Evolutionary conservation across 2,797 vertebrate species (phyloP).

Genomic region (Microcaecilia unicolor): DNA sequence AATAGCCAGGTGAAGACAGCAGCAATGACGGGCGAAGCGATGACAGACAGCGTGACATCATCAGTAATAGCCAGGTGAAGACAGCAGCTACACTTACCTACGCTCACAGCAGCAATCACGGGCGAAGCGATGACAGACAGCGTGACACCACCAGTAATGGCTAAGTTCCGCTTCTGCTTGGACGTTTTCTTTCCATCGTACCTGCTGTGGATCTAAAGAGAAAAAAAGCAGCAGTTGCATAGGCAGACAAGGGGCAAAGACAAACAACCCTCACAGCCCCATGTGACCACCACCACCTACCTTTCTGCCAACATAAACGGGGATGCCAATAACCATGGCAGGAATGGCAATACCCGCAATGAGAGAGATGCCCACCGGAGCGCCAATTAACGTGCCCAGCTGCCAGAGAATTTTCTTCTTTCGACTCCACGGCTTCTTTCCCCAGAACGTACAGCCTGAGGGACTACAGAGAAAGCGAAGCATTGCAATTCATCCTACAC

Average conservation of each 20-base stretch:
- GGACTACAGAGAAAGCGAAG: conserved; percentile 57
- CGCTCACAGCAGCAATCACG: conserved; percentile 95
- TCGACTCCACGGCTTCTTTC: conserved; percentile 96
- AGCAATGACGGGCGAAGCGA: too few relatives aligned
- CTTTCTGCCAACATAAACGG: conserved; percentile 92
- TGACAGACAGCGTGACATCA: too few relatives aligned
- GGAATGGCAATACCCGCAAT: conserved; percentile 95
- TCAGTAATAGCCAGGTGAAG: too few relatives aligned
- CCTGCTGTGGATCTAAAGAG: conserved; percentile 85
- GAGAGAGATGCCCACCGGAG: conserved; percentile 91
- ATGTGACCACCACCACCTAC: conserved; percentile 58
- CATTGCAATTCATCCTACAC: background rate
- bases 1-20: too few relatives aligned
- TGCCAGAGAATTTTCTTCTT: conserved; percentile 99
- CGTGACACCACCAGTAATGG: conserved; percentile 93
- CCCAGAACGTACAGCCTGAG: conserved; percentile 96
- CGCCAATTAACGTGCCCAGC: conserved; percentile 90
- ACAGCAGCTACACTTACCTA: conserved; percentile 76
- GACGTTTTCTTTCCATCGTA: conserved; percentile 92
- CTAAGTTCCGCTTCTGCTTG: conserved; percentile 89
- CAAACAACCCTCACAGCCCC: background rate
- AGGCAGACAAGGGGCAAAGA: background rate
- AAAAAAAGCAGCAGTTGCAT: conserved; percentile 22
- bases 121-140: conserved; percentile 92
- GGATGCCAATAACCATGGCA: conserved; percentile 97